Percentiles rank a stretch among this genome's conserved stretches.
phyloP scores from a whole-genome alignment of 1,140 invertebrate genomes.

The Drosophila baimaii region DNA sequence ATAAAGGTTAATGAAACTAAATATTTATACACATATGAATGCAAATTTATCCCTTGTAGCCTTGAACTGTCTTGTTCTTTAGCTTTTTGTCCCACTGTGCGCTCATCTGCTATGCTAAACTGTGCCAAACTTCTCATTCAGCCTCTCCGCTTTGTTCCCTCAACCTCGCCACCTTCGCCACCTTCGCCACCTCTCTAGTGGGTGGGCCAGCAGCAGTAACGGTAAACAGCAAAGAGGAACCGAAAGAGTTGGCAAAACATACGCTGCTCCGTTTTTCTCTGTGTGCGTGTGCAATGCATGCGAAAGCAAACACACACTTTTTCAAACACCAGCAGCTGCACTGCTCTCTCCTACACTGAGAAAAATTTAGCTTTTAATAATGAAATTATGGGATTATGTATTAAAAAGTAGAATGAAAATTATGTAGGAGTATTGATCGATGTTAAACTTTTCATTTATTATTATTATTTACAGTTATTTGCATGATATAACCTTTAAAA shows the following conservation, averaged over 20 bases:
- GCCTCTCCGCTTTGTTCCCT: conserved; percentile 1
- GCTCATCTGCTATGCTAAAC: conserved; percentile 19
- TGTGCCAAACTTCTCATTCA: conserved; percentile 20
- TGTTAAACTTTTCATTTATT: too few species aligned
- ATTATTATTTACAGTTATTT: too few species aligned
- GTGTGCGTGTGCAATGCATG: conserved; percentile 15
- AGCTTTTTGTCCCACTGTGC: conserved; percentile 15
- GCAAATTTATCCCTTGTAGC: conserved; percentile 5
- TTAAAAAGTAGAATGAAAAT: background rate
- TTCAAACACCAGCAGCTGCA: conserved; percentile 41
- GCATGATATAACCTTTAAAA: too few species aligned
- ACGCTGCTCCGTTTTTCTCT: conserved; percentile 37
- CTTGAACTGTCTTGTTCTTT: background rate
- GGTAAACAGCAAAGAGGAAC: conserved; percentile 54
- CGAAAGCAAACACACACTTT: conserved; percentile 59
- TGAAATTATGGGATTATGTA: too few species aligned
- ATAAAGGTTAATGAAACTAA: too few species aligned
- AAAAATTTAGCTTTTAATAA: background rate
- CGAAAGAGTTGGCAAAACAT: conserved; percentile 73
- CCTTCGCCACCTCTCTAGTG: conserved; percentile 17
- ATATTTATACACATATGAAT: too few species aligned
- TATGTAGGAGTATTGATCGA: too few species aligned
- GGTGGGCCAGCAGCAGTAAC: conserved; percentile 31
- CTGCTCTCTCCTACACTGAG: background rate
- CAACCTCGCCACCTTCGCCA: too few species aligned